Evolutionary conservation across 2,888 invertebrate species (phyloP).

Genomic region (Zaprionus bogoriensis): DNA sequence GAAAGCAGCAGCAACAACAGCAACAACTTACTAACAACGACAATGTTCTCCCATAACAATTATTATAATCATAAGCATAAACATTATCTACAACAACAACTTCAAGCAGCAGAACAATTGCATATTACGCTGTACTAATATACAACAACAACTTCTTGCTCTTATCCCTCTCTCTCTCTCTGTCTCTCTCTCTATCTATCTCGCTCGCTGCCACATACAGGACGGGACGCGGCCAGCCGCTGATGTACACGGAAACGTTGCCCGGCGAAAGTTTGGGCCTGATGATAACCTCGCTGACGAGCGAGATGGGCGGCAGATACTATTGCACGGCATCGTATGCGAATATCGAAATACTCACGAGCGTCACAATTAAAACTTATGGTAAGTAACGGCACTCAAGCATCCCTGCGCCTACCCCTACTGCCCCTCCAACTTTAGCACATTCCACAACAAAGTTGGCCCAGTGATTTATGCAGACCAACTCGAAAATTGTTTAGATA

Average conservation of each 20-base stretch:
- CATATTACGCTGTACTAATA: conserved; percentile 24
- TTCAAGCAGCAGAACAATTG: conserved; percentile 37
- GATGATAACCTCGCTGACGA: conserved; percentile 89
- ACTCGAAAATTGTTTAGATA: too few species aligned
- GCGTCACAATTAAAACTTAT: conserved; percentile 89
- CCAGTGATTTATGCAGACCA: conserved; percentile 27
- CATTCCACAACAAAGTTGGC: background rate
- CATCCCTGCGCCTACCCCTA: background rate
- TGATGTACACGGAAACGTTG: conserved; percentile 88
- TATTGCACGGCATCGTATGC: conserved; percentile 92
- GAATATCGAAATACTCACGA: conserved; percentile 86
- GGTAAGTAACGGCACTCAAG: conserved; percentile 83
- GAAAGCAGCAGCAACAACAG: conserved; percentile 8
- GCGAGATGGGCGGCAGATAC: conserved; percentile 91
- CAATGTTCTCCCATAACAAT: conserved; percentile 54
- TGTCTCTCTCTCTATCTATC: background rate
- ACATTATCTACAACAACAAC: conserved; percentile 37
- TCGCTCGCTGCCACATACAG: conserved; percentile 33
- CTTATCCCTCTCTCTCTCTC: conserved; percentile 2
- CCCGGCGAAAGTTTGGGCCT: conserved; percentile 87
- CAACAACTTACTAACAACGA: conserved; percentile 51
- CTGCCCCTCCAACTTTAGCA: background rate
- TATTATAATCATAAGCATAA: conserved; percentile 60
- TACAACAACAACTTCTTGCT: conserved; percentile 31
- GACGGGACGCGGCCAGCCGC: conserved; percentile 83